These are phyloP conservation scores for Notolabrus celidotus DNA, from an alignment of 2,797 vertebrate genomes.

Conservation along the genomic window DNA sequence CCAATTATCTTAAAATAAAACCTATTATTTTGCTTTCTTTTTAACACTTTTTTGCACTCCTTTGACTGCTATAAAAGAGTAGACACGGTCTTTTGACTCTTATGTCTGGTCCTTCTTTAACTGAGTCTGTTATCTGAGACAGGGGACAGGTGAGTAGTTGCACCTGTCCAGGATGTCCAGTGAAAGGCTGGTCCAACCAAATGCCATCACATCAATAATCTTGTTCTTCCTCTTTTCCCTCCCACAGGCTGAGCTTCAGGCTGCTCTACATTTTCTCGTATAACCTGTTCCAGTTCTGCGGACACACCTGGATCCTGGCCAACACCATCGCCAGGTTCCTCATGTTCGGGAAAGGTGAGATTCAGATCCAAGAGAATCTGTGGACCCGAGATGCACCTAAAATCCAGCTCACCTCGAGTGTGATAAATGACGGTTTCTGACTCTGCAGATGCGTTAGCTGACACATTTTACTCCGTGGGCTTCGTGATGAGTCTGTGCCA, in stretches of 20 bases:
- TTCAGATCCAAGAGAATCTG: too few species aligned
- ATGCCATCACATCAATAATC: neutral
- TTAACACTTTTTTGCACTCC: too few species aligned
- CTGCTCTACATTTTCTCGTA: constrained; percentile 89
- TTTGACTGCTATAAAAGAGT: too few species aligned
- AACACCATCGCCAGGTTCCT: constrained; percentile 93
- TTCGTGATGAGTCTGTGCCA: constrained; percentile 93
- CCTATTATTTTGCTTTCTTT: too few species aligned
- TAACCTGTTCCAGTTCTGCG: constrained; percentile 95
- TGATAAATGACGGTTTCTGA: neutral
- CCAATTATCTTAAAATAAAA: too few species aligned
- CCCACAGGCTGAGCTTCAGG: constrained; percentile 84
- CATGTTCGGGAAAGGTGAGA: constrained; percentile 92
- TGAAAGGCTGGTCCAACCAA: neutral
- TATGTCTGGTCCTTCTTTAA: too few species aligned
- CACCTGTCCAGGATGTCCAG: neutral
- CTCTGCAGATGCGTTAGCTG: constrained; percentile 89
- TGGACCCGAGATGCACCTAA: too few species aligned
- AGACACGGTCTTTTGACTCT: too few species aligned
- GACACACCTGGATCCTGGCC: constrained; percentile 95
- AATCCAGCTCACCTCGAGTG: too few species aligned
- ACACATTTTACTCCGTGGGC: constrained; percentile 94
- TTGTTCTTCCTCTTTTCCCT: neutral
- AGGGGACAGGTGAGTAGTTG: neutral
- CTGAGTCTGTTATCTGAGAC: neutral